phyloP scores from a whole-genome alignment of 2,888 invertebrate genomes.

The Tortricodes alternella region DNA sequence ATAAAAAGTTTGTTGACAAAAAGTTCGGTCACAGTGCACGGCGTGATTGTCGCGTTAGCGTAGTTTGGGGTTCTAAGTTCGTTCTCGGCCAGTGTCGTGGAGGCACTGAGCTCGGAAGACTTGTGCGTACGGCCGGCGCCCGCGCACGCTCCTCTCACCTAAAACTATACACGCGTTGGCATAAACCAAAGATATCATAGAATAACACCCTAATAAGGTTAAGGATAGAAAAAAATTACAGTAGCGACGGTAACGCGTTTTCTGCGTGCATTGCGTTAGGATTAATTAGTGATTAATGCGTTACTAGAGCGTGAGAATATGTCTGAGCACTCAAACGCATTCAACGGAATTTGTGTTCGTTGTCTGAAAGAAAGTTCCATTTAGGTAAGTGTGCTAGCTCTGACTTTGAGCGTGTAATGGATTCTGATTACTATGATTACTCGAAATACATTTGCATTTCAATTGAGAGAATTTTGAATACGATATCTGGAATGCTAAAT shows the following conservation, averaged over 20 bases:
- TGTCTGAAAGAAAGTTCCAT: constrained; percentile 24
- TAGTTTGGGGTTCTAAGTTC: constrained; percentile 68
- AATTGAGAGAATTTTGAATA: neutral
- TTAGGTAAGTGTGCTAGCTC: constrained; percentile 24
- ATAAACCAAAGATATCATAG: constrained; percentile 53
- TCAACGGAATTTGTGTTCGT: constrained; percentile 20
- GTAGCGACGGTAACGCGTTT: constrained; percentile 52
- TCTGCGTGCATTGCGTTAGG: constrained; percentile 49
- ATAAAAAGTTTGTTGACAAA: constrained; percentile 56
- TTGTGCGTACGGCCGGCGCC: constrained; percentile 62
- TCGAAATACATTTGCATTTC: neutral
- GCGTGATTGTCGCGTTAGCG: constrained; percentile 40
- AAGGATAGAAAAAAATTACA: constrained; percentile 68
- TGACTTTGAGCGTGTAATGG: constrained; percentile 1
- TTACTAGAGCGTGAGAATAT: constrained; percentile 60
- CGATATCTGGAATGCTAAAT: neutral
- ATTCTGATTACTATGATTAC: constrained; percentile 13
- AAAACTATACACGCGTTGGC: constrained; percentile 65
- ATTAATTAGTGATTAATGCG: constrained; percentile 24
- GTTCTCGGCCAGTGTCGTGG: constrained; percentile 73
- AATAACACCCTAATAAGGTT: constrained; percentile 71
- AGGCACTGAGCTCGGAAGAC: constrained; percentile 76
- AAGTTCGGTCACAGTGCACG: constrained; percentile 69
- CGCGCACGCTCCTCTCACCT: constrained; percentile 65
- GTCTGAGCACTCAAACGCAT: constrained; percentile 19